These are phyloP conservation scores for Papilio polyxenes DNA, from an alignment of 1,140 invertebrate species.

Conservation along the genomic window DNA sequence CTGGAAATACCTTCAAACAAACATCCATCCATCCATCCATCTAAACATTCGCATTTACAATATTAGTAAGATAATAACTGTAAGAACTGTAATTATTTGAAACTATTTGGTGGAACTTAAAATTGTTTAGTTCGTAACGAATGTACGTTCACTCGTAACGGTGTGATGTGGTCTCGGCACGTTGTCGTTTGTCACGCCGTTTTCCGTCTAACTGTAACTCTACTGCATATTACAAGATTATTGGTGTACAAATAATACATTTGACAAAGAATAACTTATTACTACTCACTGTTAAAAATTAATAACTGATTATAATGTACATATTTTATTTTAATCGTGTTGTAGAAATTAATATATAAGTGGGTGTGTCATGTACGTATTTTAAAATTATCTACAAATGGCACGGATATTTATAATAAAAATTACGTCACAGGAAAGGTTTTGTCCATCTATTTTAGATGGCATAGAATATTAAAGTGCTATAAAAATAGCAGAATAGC, in stretches of 20 bases:
- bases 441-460: background rate
- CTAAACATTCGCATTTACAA: too few species aligned
- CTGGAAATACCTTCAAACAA: too few species aligned
- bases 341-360: too few species aligned
- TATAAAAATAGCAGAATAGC: slow-evolving; percentile 25
- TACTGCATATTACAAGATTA: background rate
- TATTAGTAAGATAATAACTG: too few species aligned
- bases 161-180: slow-evolving; percentile 17
- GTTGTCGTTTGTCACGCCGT: background rate
- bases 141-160: slow-evolving; percentile 13
- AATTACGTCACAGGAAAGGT: background rate
- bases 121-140: background rate
- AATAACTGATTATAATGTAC: too few species aligned
- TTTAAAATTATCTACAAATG: background rate
- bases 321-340: too few species aligned
- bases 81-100: too few species aligned
- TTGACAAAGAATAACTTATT: too few species aligned
- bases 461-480: background rate
- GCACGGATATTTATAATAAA: background rate
- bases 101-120: background rate
- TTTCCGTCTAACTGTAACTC: background rate
- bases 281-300: too few species aligned
- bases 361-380: too few species aligned
- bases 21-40: background rate
- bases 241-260: background rate